phyloP scores from a whole-genome alignment of 30 jellyfish, hydroid and myxozoan species.

The Haliclystus octoradiatus region DNA sequence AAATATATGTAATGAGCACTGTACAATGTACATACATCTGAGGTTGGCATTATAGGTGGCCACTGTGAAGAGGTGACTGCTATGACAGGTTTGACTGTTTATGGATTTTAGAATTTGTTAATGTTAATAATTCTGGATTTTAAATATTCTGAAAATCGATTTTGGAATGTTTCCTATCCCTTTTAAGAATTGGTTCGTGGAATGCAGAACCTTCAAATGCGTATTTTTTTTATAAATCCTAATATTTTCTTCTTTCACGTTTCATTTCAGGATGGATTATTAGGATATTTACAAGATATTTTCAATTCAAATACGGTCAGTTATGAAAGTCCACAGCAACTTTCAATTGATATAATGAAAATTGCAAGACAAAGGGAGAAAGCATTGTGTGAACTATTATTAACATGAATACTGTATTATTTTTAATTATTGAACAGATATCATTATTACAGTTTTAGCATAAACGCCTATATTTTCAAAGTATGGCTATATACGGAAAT shows the following conservation, averaged over 20 bases:
- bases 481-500: too few species aligned
- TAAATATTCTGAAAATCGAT: neutral
- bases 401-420: too few species aligned
- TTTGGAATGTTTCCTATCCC: too few species aligned
- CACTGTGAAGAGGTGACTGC: too few species aligned
- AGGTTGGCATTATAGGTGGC: too few species aligned
- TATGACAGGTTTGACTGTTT: too few species aligned
- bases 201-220: neutral
- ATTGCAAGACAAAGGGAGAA: conserved; percentile 23
- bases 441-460: too few species aligned
- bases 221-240: neutral
- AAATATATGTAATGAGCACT: too few species aligned
- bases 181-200: neutral
- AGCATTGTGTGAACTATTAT: conserved; percentile 5
- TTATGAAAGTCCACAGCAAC: conserved; percentile 18
- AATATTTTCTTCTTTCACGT: neutral
- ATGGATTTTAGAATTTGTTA: too few species aligned
- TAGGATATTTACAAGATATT: conserved; percentile 69
- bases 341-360: conserved; percentile 33
- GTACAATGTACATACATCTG: too few species aligned
- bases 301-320: conserved; percentile 37
- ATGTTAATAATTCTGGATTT: neutral
- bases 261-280: conserved; percentile 32
- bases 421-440: too few species aligned
- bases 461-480: too few species aligned